Conservation (phyloP, 1,140 invertebrate genomes). For the Drosophila athabasca region DNA sequence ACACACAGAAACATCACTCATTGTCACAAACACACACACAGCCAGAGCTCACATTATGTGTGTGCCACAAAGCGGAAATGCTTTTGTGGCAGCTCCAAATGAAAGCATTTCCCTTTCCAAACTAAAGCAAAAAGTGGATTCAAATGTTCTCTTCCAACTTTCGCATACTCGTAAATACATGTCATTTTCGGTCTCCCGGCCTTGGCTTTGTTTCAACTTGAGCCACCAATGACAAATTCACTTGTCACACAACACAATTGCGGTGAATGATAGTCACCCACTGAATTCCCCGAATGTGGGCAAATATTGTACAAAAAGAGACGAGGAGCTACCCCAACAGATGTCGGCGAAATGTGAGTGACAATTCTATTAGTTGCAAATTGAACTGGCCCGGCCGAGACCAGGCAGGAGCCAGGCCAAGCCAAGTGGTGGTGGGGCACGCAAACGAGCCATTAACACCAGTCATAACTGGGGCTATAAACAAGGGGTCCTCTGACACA, state of each 20-base stretch:
- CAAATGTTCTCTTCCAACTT: constrained; percentile 40
- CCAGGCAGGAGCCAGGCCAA: constrained; percentile 11
- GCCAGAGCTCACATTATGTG: constrained; percentile 35
- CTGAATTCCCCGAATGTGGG: constrained; percentile 14
- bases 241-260: constrained; percentile 77
- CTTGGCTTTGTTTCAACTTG: constrained; percentile 72
- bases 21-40: constrained; percentile 32
- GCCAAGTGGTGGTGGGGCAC: constrained; percentile 46
- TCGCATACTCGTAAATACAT: constrained; percentile 28
- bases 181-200: constrained; percentile 54
- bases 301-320: neutral
- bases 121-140: constrained; percentile 35
- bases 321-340: constrained; percentile 48
- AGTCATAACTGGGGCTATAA: constrained; percentile 55
- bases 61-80: constrained; percentile 61
- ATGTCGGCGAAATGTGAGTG: constrained; percentile 69
- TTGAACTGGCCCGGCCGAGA: constrained; percentile 49
- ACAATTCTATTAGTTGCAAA: constrained; percentile 77
- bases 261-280: constrained; percentile 50
- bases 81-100: constrained; percentile 58
- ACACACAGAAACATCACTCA: constrained; percentile 45
- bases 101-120: constrained; percentile 32
- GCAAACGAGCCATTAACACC: constrained; percentile 75
- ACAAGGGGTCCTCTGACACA: constrained; percentile 26
- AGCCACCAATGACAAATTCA: constrained; percentile 73